Evolutionary conservation across 2,888 invertebrate genomes (phyloP).

Genomic region (Blastobasis adustella): DNA sequence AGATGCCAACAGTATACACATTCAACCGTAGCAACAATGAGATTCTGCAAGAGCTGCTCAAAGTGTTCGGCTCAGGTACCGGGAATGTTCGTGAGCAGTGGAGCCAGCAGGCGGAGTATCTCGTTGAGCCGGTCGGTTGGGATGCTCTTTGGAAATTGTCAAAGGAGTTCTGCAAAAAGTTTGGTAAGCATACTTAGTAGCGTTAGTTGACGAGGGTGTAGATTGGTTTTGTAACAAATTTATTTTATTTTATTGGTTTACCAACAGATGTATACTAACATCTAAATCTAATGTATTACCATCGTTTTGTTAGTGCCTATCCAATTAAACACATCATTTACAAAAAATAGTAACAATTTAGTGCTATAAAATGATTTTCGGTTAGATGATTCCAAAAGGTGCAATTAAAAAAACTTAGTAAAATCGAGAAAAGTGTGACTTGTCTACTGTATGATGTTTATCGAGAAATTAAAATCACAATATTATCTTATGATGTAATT

Average conservation of each 20-base stretch:
- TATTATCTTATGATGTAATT: neutral
- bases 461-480: neutral
- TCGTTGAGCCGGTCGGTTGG: constrained; percentile 80
- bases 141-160: constrained; percentile 82
- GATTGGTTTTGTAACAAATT: too few relatives aligned
- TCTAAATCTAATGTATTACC: too few relatives aligned
- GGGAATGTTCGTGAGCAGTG: constrained; percentile 60
- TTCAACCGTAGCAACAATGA: constrained; percentile 56
- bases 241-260: too few relatives aligned
- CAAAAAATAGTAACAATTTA: too few relatives aligned
- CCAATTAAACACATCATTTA: too few relatives aligned
- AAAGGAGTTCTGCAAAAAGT: constrained; percentile 76
- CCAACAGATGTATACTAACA: too few relatives aligned
- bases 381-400: too few relatives aligned
- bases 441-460: too few relatives aligned
- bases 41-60: constrained; percentile 46
- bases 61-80: constrained; percentile 48
- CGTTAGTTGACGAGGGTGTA: neutral
- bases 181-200: constrained; percentile 42
- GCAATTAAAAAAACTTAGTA: too few relatives aligned
- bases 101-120: constrained; percentile 67
- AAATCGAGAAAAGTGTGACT: too few relatives aligned
- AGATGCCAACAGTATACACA: constrained; percentile 60
- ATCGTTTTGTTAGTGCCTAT: too few relatives aligned
- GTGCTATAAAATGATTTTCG: too few relatives aligned